Percentiles rank a stretch among this genome's conserved stretches.
These are phyloP conservation scores for Cladopsammia gracilis DNA, from an alignment of 64 coral and sea anemone species.

Conservation along the genomic window DNA sequence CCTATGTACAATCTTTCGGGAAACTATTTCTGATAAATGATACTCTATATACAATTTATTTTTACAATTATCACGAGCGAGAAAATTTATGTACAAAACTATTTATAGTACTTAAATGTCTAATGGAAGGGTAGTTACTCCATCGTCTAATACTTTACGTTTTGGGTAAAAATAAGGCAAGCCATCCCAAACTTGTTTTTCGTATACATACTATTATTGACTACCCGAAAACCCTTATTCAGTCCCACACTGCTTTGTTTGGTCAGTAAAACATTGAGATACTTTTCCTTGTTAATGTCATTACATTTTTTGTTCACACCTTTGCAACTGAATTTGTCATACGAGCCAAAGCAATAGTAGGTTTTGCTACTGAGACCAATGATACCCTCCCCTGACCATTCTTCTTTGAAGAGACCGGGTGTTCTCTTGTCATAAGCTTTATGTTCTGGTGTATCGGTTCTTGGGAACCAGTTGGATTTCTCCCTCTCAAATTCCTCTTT, in stretches of 20 bases:
- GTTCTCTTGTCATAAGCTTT: slow-evolving; percentile 9
- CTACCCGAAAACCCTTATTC: slow-evolving; percentile 7
- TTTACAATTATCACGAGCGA: no score
- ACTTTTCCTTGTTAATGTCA: slow-evolving; percentile 37
- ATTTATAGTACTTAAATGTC: slow-evolving; percentile 11
- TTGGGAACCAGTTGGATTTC: slow-evolving; percentile 50
- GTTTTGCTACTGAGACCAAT: slow-evolving; percentile 32
- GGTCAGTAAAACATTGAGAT: slow-evolving; percentile 4
- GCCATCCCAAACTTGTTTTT: slow-evolving; percentile 4
- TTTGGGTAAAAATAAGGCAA: slow-evolving; percentile 25
- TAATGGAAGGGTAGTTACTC: background rate
- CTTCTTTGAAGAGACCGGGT: slow-evolving; percentile 43
- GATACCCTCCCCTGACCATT: slow-evolving; percentile 41
- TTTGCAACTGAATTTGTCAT: slow-evolving; percentile 44
- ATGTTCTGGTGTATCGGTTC: slow-evolving; percentile 33
- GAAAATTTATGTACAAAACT: no score
- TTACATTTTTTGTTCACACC: slow-evolving; percentile 22
- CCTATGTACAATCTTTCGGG: no score
- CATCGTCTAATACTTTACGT: slow-evolving; percentile 45
- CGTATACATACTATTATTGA: slow-evolving; percentile 36
- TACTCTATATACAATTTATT: no score
- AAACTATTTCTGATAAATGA: no score
- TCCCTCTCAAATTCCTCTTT: slow-evolving; percentile 7
- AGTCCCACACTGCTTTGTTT: background rate
- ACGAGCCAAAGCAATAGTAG: slow-evolving; percentile 26